Evolutionary conservation across 2,888 invertebrate genomes (phyloP).

Genomic region (Aleiodes testaceus): DNA sequence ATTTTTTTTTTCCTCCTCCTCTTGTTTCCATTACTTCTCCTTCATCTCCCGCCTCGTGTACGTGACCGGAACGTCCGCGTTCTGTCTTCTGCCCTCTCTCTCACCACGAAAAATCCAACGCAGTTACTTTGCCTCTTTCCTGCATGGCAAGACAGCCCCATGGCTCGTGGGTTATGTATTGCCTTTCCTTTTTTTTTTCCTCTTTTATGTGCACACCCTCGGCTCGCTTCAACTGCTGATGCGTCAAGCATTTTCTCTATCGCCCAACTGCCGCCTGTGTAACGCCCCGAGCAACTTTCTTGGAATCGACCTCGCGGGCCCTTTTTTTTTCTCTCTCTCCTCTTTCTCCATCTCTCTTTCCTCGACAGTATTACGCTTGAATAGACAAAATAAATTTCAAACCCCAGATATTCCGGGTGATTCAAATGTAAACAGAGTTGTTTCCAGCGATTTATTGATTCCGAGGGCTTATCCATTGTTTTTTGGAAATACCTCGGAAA

Average conservation of each 20-base stretch:
- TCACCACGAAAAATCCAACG: conserved; percentile 42
- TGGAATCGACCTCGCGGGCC: conserved; percentile 64
- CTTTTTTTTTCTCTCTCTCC: conserved; percentile 51
- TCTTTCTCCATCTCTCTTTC: too few species aligned
- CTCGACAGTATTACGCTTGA: conserved; percentile 48
- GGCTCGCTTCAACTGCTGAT: conserved; percentile 20
- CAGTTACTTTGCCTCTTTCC: conserved; percentile 39
- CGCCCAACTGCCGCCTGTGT: conserved; percentile 48
- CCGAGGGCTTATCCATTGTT: too few species aligned
- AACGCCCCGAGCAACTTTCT: conserved; percentile 60
- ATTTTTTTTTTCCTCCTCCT: conserved; percentile 9
- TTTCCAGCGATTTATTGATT: neutral
- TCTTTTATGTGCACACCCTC: conserved; percentile 1
- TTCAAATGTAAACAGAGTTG: neutral
- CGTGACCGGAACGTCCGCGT: conserved; percentile 46
- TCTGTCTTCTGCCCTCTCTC: conserved; percentile 27
- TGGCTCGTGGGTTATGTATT: neutral
- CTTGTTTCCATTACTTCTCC: conserved; percentile 4
- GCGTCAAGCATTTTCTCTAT: conserved; percentile 71
- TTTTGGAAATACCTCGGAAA: too few species aligned
- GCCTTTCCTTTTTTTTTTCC: neutral
- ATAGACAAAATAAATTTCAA: conserved; percentile 14
- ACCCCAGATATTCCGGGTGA: neutral
- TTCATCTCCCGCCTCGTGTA: conserved; percentile 31
- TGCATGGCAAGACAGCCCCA: conserved; percentile 20